Percentiles rank a stretch among this genome's conserved stretches.
Conservation (phyloP, 2,113 vertebrate species). For the Ailuropoda melanoleuca region DNA sequence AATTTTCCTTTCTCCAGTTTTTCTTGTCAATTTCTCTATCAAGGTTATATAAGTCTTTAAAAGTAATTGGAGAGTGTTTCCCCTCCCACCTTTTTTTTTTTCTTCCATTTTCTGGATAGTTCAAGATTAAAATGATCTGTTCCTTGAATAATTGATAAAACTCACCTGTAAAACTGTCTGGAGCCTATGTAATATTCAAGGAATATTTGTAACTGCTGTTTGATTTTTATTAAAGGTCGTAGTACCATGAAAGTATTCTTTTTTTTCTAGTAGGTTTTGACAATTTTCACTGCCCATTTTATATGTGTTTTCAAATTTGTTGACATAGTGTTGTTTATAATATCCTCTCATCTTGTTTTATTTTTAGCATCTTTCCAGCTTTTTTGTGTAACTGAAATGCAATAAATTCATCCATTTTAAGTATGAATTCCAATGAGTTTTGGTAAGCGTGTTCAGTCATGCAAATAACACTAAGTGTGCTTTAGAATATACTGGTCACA, state of each 20-base stretch:
- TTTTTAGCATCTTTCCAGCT: neutral
- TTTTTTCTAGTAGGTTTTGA: neutral
- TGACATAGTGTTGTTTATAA: neutral
- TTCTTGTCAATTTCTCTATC: neutral
- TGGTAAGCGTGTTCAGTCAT: neutral
- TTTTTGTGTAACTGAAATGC: neutral
- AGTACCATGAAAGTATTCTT: neutral
- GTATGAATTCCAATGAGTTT: neutral
- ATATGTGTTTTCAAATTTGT: neutral
- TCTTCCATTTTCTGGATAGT: neutral
- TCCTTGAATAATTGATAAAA: neutral
- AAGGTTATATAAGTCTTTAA: neutral
- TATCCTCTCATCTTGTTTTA: neutral
- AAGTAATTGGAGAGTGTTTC: neutral
- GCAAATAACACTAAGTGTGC: neutral
- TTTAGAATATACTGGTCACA: neutral
- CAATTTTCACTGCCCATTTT: neutral
- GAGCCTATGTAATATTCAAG: neutral
- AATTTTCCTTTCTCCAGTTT: neutral
- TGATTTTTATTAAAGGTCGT: neutral
- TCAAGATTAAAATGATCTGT: neutral
- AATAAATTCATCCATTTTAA: neutral
- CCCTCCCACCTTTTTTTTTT: fast-evolving
- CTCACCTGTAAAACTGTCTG: neutral
- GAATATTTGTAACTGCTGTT: neutral